Percentiles rank a stretch among this genome's conserved stretches.
Conservation (phyloP, 2,113 vertebrate genomes). For the Phylloscopus whistleri region DNA sequence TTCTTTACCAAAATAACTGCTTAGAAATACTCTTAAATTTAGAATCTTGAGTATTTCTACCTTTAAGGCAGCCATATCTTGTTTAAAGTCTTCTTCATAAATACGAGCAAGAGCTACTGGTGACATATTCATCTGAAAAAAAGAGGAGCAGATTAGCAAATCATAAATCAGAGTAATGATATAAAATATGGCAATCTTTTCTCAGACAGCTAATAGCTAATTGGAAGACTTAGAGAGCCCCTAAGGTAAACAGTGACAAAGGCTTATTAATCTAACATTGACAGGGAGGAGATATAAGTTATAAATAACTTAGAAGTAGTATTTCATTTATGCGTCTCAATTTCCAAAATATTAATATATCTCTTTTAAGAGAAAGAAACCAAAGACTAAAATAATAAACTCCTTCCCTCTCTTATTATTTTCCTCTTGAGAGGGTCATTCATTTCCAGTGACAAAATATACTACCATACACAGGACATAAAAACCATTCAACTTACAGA, state of each 20-base stretch:
- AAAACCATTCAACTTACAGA: not conserved
- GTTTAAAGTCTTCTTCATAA: conserved; percentile 94
- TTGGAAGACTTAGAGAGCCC: not conserved
- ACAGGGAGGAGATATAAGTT: not conserved
- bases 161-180: conserved; percentile 4
- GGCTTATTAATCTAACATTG: conserved; percentile 5
- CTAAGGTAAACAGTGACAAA: not conserved
- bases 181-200: conserved; percentile 24
- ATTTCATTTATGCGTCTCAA: not conserved
- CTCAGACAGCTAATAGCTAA: conserved; percentile 14
- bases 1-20: not conserved
- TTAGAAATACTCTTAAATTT: not conserved
- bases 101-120: conserved; percentile 77
- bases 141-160: not conserved
- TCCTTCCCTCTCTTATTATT: not conserved
- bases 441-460: not conserved
- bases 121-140: conserved; percentile 80
- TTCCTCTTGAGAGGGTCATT: not conserved
- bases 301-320: not conserved
- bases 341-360: not conserved
- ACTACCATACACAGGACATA: accelerated
- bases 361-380: not conserved
- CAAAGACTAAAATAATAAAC: not conserved
- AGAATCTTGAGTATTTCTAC: conserved; percentile 61
- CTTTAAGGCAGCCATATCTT: conserved; percentile 89